A percentile compares a stretch with the other conserved stretches of the same genome.
Conservation (phyloP, 2,113 vertebrate genomes). For the Oryzias melastigma region DNA sequence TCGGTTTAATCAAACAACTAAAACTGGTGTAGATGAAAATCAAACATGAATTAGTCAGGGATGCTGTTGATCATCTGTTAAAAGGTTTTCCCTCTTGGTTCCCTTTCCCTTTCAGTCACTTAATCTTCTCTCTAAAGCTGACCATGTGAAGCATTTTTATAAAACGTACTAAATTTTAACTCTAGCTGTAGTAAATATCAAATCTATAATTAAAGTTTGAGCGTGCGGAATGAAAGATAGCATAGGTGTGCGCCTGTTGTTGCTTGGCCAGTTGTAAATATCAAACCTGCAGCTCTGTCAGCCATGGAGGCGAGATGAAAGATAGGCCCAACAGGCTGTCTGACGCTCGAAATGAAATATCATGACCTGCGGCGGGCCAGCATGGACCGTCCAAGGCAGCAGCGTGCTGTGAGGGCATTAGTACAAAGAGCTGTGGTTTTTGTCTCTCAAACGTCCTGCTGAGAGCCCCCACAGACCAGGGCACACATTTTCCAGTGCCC, state of each 20-base stretch:
- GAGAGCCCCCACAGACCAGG: constrained; percentile 26
- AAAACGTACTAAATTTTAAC: constrained; percentile 3
- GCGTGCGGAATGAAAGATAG: constrained; percentile 6
- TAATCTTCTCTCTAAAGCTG: background rate
- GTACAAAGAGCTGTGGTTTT: constrained; percentile 48
- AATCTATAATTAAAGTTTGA: constrained; percentile 16
- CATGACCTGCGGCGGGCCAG: constrained; percentile 51
- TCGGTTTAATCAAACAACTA: constrained; percentile 19
- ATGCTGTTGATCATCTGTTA: constrained; percentile 40
- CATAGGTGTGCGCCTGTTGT: constrained; percentile 24
- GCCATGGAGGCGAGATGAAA: constrained; percentile 54
- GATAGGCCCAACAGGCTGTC: constrained; percentile 46
- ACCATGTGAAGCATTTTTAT: background rate
- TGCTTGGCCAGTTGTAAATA: constrained; percentile 63
- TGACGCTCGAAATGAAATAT: constrained; percentile 61
- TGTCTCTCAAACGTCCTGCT: constrained; percentile 42
- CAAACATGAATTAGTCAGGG: constrained; percentile 23
- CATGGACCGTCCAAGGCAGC: constrained; percentile 27
- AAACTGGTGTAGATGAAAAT: constrained; percentile 38
- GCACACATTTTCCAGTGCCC: constrained; percentile 15
- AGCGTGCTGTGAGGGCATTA: constrained; percentile 62
- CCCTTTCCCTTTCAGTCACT: background rate
- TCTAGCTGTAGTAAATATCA: constrained; percentile 12
- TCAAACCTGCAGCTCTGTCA: constrained; percentile 40
- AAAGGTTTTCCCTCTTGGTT: constrained; percentile 5